These are phyloP conservation scores for Bombycilla garrulus DNA, from an alignment of 2,113 vertebrate genomes.

Conservation along the genomic window DNA sequence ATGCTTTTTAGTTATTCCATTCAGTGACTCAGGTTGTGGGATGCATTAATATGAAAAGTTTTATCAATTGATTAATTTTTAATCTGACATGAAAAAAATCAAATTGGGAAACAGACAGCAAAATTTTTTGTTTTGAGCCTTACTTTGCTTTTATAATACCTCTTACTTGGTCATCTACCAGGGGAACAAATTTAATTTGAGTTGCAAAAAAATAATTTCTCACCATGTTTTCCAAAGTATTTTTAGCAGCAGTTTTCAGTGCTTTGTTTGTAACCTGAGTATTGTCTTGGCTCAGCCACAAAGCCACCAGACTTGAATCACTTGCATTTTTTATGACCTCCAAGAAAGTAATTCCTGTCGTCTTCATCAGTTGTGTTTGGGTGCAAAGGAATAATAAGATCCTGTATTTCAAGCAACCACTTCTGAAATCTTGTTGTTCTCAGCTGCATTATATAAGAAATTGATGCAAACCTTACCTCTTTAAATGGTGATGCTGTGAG, in stretches of 20 bases:
- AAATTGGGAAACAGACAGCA: background rate
- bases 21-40: background rate
- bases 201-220: background rate
- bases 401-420: background rate
- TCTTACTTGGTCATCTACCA: background rate
- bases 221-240: background rate
- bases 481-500: background rate
- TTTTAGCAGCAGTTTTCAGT: background rate
- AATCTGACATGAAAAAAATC: background rate
- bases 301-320: background rate
- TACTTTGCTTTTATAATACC: background rate
- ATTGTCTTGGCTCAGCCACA: slow-evolving; percentile 3
- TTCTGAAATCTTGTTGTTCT: background rate
- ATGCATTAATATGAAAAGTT: background rate
- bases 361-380: background rate
- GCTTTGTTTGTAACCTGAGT: background rate
- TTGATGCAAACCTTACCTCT: background rate
- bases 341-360: background rate
- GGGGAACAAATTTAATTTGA: background rate
- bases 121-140: background rate
- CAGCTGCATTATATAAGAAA: background rate
- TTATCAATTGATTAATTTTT: background rate
- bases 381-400: background rate
- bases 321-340: background rate
- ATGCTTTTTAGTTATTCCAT: background rate